phyloP scores from a whole-genome alignment of 2,113 vertebrate genomes.

The Toxotes chatareus region DNA sequence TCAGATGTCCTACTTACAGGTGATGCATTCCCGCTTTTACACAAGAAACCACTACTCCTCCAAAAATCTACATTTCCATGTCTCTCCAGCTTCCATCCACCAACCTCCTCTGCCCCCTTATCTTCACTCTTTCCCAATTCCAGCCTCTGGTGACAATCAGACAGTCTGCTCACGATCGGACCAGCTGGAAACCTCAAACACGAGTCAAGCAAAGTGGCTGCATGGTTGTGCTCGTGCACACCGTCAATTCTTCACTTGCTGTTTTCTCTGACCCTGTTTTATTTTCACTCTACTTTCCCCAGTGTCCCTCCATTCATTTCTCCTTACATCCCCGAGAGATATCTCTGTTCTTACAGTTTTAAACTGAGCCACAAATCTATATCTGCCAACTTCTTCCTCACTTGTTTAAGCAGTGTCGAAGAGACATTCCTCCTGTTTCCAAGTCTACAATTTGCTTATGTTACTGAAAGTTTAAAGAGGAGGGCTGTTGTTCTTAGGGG shows the following conservation, averaged over 20 bases:
- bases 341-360: background rate
- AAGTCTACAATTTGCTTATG: constrained; percentile 7
- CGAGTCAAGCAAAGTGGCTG: constrained; percentile 28
- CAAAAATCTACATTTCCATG: constrained; percentile 14
- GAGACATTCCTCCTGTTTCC: constrained; percentile 6
- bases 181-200: constrained; percentile 42
- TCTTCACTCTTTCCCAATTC: background rate
- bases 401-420: background rate
- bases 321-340: background rate
- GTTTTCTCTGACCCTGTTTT: background rate
- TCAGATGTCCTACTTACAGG: constrained; percentile 10
- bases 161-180: constrained; percentile 27
- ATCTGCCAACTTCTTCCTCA: constrained; percentile 12
- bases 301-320: constrained; percentile 18
- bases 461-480: constrained; percentile 17
- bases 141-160: constrained; percentile 45
- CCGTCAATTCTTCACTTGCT: constrained; percentile 20
- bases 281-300: background rate
- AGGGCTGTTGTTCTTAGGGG: constrained; percentile 10
- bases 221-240: constrained; percentile 28
- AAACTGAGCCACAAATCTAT: background rate
- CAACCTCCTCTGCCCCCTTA: background rate
- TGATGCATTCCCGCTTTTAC: constrained; percentile 1
- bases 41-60: constrained; percentile 14
- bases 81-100: background rate